A percentile compares a stretch with the other conserved stretches of the same genome.
Conservation (phyloP, 2,113 vertebrate genomes). For the Thomomys bottae region DNA sequence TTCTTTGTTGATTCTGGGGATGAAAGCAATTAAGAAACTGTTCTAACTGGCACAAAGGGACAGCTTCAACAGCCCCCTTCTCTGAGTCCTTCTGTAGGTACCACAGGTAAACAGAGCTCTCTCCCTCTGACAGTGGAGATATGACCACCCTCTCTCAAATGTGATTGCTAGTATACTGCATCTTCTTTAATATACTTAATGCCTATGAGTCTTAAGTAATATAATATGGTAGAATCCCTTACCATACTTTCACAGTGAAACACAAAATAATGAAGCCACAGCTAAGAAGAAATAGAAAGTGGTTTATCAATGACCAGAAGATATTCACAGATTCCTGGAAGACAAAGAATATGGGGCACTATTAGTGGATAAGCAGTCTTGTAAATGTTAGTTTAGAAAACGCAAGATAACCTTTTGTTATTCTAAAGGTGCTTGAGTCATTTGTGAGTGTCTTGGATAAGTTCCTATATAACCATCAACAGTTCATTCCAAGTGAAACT, state of each 20-base stretch:
- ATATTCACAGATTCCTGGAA: not conserved
- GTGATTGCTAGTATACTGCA: not conserved
- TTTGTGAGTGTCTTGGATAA: not conserved
- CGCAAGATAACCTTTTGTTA: too few species aligned
- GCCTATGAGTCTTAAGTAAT: not conserved
- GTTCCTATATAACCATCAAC: not conserved
- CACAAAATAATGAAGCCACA: not conserved
- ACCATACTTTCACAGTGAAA: not conserved
- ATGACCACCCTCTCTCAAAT: not conserved
- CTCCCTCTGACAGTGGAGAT: not conserved
- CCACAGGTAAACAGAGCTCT: not conserved
- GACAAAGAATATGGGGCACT: not conserved
- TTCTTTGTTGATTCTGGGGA: conserved; percentile 59
- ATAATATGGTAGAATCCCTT: not conserved
- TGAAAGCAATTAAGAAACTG: conserved; percentile 54
- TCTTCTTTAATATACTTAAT: not conserved
- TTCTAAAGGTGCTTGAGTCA: too few species aligned
- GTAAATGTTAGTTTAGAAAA: not conserved
- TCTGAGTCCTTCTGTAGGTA: not conserved
- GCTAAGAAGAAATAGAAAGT: not conserved
- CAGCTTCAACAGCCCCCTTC: not conserved
- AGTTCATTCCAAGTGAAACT: not conserved
- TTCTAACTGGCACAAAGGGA: conserved; percentile 39
- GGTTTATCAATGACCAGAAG: not conserved
- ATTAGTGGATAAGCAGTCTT: not conserved